Base-by-base conservation (phyloP, 1,140 invertebrate species). In the Littorina saxatilis region DNA sequence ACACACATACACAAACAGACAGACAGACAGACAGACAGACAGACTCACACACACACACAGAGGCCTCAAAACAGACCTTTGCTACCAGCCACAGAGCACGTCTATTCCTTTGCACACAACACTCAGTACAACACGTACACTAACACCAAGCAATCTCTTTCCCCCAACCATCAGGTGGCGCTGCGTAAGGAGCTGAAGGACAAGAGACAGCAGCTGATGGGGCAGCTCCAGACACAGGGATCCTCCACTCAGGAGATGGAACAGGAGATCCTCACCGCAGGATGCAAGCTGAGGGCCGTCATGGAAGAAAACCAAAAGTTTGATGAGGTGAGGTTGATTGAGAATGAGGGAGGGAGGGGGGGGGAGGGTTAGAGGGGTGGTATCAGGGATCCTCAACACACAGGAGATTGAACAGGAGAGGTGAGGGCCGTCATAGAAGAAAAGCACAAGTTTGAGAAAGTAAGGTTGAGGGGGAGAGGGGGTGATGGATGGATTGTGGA, bases 181-280 rank as follows among this genome's bases (percentile, higher is more conserved):
- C 88, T 98, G 3, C 94, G 96, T 82, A 93, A 92, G 72, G 95
- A 96, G 86, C 92, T 96, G 17, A 95, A 95, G 82, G 88, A 92
- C 0, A 96, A 96, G 85, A 93, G 94, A 29, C 93, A 93, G 3
- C 93, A 94, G 63, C 89, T 94, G 1, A 91, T 94, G 47, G 93
- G 94, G 43, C 93, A 94, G 70, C 86, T 95, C 2, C 95, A 95
- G 83, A 94, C 95, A 79, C 87, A 90, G 55, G 89, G 88, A 15
- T 81, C 85, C 23, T 85, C 87, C 15, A 87, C 84, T 17, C 81
- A 88, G 39, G 80, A 82, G 13, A 85, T 89, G 40, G 91, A 91
- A 68, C 80, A 86, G 29, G 83, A 90, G 23, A 90, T 91, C 37
- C 90, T 87, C 63, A 50, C 80, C 35, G 84, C 79, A 9, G 88